phyloP scores from a whole-genome alignment of 2,888 invertebrate genomes.

The Nematopogon swammerdamellus region DNA sequence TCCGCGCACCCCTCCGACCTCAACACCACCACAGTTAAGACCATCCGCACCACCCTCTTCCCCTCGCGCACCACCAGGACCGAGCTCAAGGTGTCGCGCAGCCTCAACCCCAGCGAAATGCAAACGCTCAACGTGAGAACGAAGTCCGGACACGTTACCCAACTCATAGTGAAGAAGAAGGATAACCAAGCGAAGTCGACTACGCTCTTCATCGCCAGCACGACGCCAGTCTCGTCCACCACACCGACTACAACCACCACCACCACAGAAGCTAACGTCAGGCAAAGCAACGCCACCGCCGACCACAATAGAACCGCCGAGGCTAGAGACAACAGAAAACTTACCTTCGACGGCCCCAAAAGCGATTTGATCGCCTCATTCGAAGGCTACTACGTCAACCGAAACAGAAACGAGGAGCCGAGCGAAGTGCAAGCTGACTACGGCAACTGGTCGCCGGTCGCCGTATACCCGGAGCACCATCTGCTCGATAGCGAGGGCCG shows the following conservation, averaged over 20 bases:
- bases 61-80: constrained; percentile 66
- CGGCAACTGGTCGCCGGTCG: constrained; percentile 53
- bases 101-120: constrained; percentile 72
- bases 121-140: constrained; percentile 76
- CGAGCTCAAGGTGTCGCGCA: constrained; percentile 72
- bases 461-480: constrained; percentile 45
- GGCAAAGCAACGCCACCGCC: constrained; percentile 23
- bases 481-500: constrained; percentile 42
- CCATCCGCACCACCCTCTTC: constrained; percentile 41
- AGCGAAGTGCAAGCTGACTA: constrained; percentile 47
- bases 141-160: constrained; percentile 71
- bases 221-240: constrained; percentile 25
- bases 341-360: constrained; percentile 30
- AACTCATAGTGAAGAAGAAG: constrained; percentile 71
- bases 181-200: constrained; percentile 47
- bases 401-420: constrained; percentile 40
- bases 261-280: constrained; percentile 17
- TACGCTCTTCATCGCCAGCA: constrained; percentile 21
- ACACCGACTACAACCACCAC: constrained; percentile 28
- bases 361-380: constrained; percentile 46
- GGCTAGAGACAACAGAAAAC: constrained; percentile 41
- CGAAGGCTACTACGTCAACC: constrained; percentile 40
- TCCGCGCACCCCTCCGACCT: constrained; percentile 34
- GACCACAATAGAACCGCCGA: constrained; percentile 38
- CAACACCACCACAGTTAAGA: constrained; percentile 34